Evolutionary conservation across 2,888 invertebrate species (phyloP), one percentile per base, ranked within the genome.

Genomic region (Alviniconcha strummeri): DNA sequence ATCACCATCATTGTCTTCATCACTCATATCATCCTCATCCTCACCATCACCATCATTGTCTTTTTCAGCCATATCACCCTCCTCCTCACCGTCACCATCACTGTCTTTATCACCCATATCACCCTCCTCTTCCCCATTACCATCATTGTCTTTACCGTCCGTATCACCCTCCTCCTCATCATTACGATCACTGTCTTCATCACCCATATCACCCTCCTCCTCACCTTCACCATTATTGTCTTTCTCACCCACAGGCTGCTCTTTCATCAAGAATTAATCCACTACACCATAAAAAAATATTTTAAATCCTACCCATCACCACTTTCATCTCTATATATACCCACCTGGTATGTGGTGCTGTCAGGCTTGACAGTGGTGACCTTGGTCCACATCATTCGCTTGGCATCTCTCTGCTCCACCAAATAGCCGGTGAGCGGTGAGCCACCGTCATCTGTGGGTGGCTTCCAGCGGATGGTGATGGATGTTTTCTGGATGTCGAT

Each of bases 381-480:
- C 83, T 97, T 95, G 93, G 98, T 95, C 88, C 90, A 90, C 86
- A 98, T 96, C 5, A 89, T 88, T 67, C 89, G 87, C 84, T 87
- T 89, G n/a, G 88, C 87, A 7, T 91, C 89, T 17, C 89, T 85
- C 81, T 89, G 89, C 85, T 92, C 92, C n/a, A 92, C 83, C 76
- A 89, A 83, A 87, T 92, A 92, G 69, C 88, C 88, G 76, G 90
- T 89, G 52, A 93, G 86, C 56, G 96, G 96, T 52, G 96, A 96
- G 7, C 98, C 98, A 67, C 98, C 98, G 92, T 98, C 97, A 88
- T 95, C 95, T 93, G 96, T 96, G 0, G 98, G 96, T 82, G 96
- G 95, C 90, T 96, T 89, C 94, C 94, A 94, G 54, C 89, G 81
- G 74, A 93, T 85, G 52, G 84, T 88, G 78, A 86, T 85, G 3